phyloP scores from a whole-genome alignment of 2,797 vertebrate species.

The Adrianichthys oophorus region DNA sequence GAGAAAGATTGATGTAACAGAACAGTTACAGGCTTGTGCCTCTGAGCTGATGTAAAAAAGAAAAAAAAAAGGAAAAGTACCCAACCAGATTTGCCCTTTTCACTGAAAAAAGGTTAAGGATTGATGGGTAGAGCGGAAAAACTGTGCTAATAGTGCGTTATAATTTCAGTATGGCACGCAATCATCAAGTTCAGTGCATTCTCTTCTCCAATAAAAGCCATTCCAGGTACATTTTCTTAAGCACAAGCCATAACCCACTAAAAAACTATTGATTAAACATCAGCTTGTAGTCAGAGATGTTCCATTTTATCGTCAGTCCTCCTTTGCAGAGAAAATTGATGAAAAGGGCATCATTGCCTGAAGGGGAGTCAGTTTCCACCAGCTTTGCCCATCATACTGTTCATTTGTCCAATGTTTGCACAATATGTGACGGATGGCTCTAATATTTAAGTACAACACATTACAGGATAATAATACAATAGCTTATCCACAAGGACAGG shows the following conservation, averaged over 20 bases:
- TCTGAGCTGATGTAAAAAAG: conserved; percentile 43
- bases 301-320: conserved; percentile 23
- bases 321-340: conserved; percentile 29
- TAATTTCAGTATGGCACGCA: conserved; percentile 39
- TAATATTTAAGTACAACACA: conserved; percentile 37
- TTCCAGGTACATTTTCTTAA: conserved; percentile 22
- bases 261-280: conserved; percentile 58
- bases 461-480: conserved; percentile 42
- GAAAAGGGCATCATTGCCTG: conserved; percentile 16
- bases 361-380: conserved; percentile 24
- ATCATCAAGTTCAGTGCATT: conserved; percentile 60
- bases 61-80: conserved; percentile 5
- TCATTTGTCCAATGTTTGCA: conserved; percentile 25
- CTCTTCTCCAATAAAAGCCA: conserved; percentile 29
- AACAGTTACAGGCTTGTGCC: conserved; percentile 26
- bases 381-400: conserved; percentile 8
- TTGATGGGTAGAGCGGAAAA: conserved; percentile 33
- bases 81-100: conserved; percentile 18
- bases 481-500: conserved; percentile 50
- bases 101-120: conserved; percentile 25
- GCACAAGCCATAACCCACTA: conserved; percentile 34
- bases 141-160: conserved; percentile 55
- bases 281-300: conserved; percentile 17
- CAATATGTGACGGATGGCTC: conserved; percentile 28
- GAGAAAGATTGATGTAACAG: conserved; percentile 26